phyloP scores from a whole-genome alignment of 2,797 vertebrate genomes.

The Anomalospiza imberbis region DNA sequence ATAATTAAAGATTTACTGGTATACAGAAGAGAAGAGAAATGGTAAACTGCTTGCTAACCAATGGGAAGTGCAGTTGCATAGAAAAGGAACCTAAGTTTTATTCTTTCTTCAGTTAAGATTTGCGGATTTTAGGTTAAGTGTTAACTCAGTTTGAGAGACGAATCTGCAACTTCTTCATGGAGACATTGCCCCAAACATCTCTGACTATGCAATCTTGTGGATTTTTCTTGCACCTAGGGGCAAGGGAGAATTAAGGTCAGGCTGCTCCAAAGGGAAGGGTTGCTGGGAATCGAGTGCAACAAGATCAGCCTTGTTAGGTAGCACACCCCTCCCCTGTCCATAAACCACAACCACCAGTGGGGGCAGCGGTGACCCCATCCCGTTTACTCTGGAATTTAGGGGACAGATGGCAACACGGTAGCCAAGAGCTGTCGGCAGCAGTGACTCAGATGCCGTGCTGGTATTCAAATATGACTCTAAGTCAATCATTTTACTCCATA shows the following conservation, averaged over 20 bases:
- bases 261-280: background rate
- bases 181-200: background rate
- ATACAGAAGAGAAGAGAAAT: background rate
- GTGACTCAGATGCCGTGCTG: background rate
- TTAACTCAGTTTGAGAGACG: background rate
- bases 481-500: background rate
- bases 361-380: too few species aligned
- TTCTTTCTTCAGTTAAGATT: background rate
- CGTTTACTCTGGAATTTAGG: background rate
- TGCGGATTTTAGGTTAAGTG: background rate
- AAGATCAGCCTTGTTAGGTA: background rate
- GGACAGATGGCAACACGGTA: background rate
- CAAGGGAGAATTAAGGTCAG: background rate
- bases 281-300: background rate
- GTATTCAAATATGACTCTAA: background rate
- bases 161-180: fast-evolving
- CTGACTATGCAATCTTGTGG: background rate
- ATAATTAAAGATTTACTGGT: background rate
- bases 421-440: background rate
- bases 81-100: background rate
- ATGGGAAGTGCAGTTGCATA: background rate
- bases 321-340: fast-evolving
- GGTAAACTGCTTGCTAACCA: background rate
- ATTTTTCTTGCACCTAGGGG: background rate
- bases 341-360: too few species aligned